phyloP scores from a whole-genome alignment of 2,113 vertebrate species.

The Atlantisia rogersi region DNA sequence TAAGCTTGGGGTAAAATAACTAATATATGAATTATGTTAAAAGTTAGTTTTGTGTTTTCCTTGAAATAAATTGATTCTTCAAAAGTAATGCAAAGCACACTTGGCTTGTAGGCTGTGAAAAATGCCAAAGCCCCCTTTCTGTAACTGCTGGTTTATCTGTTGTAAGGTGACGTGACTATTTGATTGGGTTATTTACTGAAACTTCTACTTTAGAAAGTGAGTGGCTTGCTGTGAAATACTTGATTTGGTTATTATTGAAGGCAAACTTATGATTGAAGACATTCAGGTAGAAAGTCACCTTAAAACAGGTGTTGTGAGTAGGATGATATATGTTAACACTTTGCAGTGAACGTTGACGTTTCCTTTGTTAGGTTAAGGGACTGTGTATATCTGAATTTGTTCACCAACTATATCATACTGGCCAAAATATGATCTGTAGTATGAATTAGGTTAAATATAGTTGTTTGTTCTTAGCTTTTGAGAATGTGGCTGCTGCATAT shows the following conservation, averaged over 20 bases:
- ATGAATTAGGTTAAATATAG: slow-evolving; percentile 90
- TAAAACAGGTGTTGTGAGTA: slow-evolving; percentile 88
- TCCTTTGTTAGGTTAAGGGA: slow-evolving; percentile 81
- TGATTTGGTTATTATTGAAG: slow-evolving; percentile 83
- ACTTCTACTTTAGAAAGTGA: slow-evolving; percentile 82
- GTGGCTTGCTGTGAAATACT: slow-evolving; percentile 87
- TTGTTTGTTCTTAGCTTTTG: slow-evolving; percentile 87
- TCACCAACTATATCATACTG: slow-evolving; percentile 91
- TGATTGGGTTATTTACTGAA: slow-evolving; percentile 86
- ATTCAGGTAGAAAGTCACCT: slow-evolving; percentile 88
- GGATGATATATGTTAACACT: slow-evolving; percentile 78
- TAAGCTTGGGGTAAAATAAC: slow-evolving; percentile 71
- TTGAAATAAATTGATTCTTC: slow-evolving; percentile 77
- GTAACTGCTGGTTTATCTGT: slow-evolving; percentile 86
- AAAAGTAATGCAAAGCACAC: slow-evolving; percentile 78
- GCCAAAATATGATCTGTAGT: slow-evolving; percentile 87
- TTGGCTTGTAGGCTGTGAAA: slow-evolving; percentile 80
- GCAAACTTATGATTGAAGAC: slow-evolving; percentile 84
- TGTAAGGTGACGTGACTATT: slow-evolving; percentile 92
- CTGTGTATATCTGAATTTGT: slow-evolving; percentile 86
- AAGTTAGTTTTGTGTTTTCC: slow-evolving; percentile 76
- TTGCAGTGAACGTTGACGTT: slow-evolving; percentile 78
- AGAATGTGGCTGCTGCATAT: slow-evolving; percentile 92
- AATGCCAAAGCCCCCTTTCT: slow-evolving; percentile 53
- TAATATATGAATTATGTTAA: slow-evolving; percentile 70